Conservation (phyloP, 53 echinoderm and acorn worm genomes). For the Holothuria leucospilota region DNA sequence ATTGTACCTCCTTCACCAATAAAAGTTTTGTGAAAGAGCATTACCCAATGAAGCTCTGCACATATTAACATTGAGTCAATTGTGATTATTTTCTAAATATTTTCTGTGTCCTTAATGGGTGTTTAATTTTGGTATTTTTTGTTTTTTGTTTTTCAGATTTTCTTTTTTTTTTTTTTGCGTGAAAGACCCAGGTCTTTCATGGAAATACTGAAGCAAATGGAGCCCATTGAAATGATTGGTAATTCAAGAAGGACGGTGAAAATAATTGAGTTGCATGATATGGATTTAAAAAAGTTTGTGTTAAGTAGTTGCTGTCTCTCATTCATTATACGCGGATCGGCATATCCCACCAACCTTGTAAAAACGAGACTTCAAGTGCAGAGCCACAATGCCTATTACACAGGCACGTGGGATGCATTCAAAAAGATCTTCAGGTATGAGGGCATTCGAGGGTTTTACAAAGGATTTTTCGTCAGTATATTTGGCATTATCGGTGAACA, state of each 20-base stretch:
- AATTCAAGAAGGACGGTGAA: slow-evolving; percentile 51
- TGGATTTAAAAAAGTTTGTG: slow-evolving; percentile 92
- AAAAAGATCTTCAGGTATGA: slow-evolving; percentile 93
- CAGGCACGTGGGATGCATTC: slow-evolving; percentile 89
- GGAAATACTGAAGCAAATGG: neutral
- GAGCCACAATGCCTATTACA: slow-evolving; percentile 73
- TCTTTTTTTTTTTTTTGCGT: too few relatives aligned
- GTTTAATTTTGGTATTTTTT: too few relatives aligned
- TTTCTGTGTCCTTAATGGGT: too few relatives aligned
- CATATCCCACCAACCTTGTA: slow-evolving; percentile 83
- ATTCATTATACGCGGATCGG: slow-evolving; percentile 61
- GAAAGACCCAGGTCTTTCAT: neutral
- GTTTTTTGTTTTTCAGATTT: too few relatives aligned
- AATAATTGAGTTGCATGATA: slow-evolving; percentile 95
- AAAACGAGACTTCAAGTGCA: slow-evolving; percentile 91
- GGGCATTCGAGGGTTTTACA: slow-evolving; percentile 90
- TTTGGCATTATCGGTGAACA: slow-evolving; percentile 87
- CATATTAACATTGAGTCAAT: too few relatives aligned
- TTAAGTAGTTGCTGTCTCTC: slow-evolving; percentile 71
- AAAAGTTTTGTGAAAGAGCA: too few relatives aligned
- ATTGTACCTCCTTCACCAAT: too few relatives aligned
- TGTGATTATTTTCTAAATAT: too few relatives aligned
- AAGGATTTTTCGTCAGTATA: slow-evolving; percentile 84
- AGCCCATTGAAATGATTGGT: neutral
- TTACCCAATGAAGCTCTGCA: too few relatives aligned